These are phyloP conservation scores for Synanthedon myopaeformis DNA, from an alignment of 2,888 invertebrate genomes.

Conservation along the genomic window DNA sequence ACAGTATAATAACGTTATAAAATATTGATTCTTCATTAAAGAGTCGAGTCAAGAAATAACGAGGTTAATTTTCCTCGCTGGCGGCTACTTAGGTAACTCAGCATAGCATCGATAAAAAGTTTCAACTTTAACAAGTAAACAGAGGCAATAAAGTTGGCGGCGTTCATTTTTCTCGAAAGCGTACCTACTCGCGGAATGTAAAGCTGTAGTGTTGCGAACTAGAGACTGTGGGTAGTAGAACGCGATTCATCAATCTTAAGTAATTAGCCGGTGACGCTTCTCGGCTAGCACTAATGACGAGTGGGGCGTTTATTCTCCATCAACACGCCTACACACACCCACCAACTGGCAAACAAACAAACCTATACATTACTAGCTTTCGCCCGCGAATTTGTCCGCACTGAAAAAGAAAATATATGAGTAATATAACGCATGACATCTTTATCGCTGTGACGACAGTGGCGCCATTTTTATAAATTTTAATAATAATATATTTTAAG, in stretches of 20 bases:
- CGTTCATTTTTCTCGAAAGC: neutral
- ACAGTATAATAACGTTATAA: neutral
- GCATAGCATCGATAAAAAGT: neutral
- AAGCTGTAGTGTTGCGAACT: constrained; percentile 22
- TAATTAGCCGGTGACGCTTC: constrained; percentile 53
- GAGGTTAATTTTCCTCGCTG: neutral
- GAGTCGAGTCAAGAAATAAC: neutral
- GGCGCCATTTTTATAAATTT: too few relatives aligned
- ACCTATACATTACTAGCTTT: neutral
- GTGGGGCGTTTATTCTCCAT: constrained; percentile 23
- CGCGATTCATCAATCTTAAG: constrained; percentile 50
- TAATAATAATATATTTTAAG: too few relatives aligned
- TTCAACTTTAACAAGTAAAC: neutral
- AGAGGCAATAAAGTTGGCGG: neutral
- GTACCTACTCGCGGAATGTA: neutral
- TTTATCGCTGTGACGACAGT: too few relatives aligned
- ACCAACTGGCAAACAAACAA: neutral
- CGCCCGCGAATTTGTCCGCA: too few relatives aligned
- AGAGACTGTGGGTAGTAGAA: too few relatives aligned
- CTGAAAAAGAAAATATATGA: too few relatives aligned
- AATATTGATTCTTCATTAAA: neutral
- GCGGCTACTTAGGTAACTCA: neutral
- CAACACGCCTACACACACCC: constrained; percentile 12
- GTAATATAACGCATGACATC: too few relatives aligned
- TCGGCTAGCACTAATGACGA: constrained; percentile 44